Evolutionary conservation across 2,113 vertebrate genomes (phyloP), one percentile per base, ranked within the genome.

Genomic region (Podocnemis expansa): DNA sequence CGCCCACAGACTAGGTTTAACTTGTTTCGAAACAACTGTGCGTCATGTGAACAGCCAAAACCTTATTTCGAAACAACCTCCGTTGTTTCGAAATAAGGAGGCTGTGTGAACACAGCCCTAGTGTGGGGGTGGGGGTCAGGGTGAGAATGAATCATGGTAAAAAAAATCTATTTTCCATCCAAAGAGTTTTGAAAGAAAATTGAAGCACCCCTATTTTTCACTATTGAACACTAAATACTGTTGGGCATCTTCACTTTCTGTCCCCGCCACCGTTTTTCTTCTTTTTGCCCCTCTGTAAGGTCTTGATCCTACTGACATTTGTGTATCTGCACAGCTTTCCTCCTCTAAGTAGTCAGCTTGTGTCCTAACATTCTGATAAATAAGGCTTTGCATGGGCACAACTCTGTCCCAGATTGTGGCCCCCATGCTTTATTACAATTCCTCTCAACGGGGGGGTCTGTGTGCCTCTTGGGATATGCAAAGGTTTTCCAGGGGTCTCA

Each of bases 341-440:
- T 75, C 25, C 27, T 25, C 13, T 27, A 22, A 27, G 9, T 45
- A 24, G 6, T 75, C 22, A 41, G 38, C 13, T 45, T 45, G 41
- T 27, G 73, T 43, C 41, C 22, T 45, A 43, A 25, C 27, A 45
- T 24, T 45, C 73, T 43, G 25, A 43, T 27, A 12, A 43, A 27
- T 45, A 75, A 12, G 10, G 41, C 41, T 43, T 24, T 43, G 0
- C 10, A 27, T 0, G 0, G 16, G 10, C 24, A 83, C 52, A 56
- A 87, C 8, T 24, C 73, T 49, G 10, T 85, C 41, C 34, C 81
- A 4, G 8, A 78, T 14, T 11, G 45, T 41, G 21, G 6, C 10
- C 70, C 80, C 21, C 22, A 22, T 63, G 38, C 17, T 19, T 70
- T 70, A 38, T 84, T 78, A 54, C 14, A 52, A 52, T 52, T 13